Base-by-base conservation (phyloP, 2,888 invertebrate species). In the Drosophila setosimentum region DNA sequence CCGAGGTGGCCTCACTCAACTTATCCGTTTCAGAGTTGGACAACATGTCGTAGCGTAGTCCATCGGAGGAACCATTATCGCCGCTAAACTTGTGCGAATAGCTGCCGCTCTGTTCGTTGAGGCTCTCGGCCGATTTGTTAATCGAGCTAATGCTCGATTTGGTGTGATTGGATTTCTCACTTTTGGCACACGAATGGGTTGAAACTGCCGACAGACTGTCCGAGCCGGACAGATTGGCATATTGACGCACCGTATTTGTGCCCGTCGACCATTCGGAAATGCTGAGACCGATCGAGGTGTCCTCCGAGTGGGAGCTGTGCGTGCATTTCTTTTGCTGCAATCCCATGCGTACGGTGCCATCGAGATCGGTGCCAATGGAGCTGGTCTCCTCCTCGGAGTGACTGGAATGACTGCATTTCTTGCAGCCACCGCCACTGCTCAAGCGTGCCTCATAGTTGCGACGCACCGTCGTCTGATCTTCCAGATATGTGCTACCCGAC, bases 231-330 rank as follows among this genome's bases (percentile, higher is more conserved):
- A 96, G 94, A 93, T 96, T 96, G 53, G 96, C 96, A 85, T 96
- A 97, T 91, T 97, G 96, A 1, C 96, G 95, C 1, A 97, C 97
- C 0, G 97, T 97, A 80, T 96, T 97, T 0, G 97, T 97, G 60
- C 97, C 97, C 42, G 97, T 97, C 0, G 97, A 97, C 97, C 97
- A 97, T 89, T 97, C 97, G 3, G 97, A 97, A 87, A 97, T 96
- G 88, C 97, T 97, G 35, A 97, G 93, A 24, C 97, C 97, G 91
- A 97, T 96, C 0, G 97, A 97, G 0, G 97, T 97, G 87, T 97
- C 97, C 92, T 97, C 97, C 8, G 97, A 97, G 93, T 97, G 97
- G 0, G 97, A 96, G 84, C 97, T 96, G 80, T 97, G 96, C 0
- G 97, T 97, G 89, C 96, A 97, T 91, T 96, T 97, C 87, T 96